These are phyloP conservation scores for Forbesichthys agassizii DNA, from an alignment of 2,113 vertebrate genomes.

Conservation along the genomic window DNA sequence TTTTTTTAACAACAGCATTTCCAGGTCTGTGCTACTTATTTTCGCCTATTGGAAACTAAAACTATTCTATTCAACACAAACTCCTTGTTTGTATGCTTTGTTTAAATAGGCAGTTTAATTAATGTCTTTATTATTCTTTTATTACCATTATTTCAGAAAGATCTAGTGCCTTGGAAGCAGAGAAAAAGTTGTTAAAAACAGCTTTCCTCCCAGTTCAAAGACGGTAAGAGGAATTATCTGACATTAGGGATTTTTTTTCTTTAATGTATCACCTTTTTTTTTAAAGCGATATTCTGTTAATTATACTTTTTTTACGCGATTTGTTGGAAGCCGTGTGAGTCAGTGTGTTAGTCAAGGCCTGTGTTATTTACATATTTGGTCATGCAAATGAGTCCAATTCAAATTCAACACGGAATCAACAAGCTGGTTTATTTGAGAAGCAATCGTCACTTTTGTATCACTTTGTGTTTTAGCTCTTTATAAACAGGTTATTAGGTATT, in stretches of 20 bases:
- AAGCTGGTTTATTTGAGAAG: conserved; percentile 49
- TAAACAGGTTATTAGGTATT: conserved; percentile 36
- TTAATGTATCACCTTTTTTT: conserved; percentile 45
- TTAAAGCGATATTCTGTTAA: conserved; percentile 53
- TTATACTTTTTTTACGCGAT: conserved; percentile 16
- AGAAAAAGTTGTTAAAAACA: conserved; percentile 89
- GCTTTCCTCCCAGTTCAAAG: conserved; percentile 88
- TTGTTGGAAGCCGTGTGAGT: conserved; percentile 33
- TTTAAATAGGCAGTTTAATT: conserved; percentile 36
- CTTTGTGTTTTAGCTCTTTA: conserved; percentile 56
- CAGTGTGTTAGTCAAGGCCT: conserved; percentile 56
- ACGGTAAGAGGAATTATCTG: conserved; percentile 80
- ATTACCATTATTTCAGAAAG: conserved; percentile 82
- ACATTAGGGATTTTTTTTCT: conserved; percentile 39
- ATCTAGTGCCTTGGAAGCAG: conserved; percentile 97
- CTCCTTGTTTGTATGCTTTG: conserved; percentile 25
- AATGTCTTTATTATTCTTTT: conserved; percentile 53
- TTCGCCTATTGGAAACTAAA: conserved; percentile 19
- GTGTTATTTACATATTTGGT: conserved; percentile 60
- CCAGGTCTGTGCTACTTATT: conserved; percentile 22
- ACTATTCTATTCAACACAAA: conserved; percentile 14
- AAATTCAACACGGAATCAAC: conserved; percentile 45
- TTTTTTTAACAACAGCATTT: conserved; percentile 9
- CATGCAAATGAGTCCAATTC: conserved; percentile 67
- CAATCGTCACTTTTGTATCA: conserved; percentile 67